Evolutionary conservation across 2,888 invertebrate species (phyloP), one percentile per base, ranked within the genome.

Genomic region (Cistogaster globosa): DNA sequence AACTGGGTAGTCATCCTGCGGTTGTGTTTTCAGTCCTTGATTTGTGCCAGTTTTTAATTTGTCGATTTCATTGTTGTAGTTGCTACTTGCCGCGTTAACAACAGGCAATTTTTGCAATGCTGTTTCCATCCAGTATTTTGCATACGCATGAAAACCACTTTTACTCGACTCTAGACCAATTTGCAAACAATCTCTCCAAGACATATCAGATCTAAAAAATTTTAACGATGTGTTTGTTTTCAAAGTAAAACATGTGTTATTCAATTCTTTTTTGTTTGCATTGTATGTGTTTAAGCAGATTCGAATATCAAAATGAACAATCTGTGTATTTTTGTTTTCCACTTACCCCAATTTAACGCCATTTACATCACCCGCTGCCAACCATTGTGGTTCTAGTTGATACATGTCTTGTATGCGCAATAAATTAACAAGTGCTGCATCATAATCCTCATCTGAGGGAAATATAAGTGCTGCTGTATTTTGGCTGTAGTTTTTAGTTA

Each of bases 331-430:
- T 63, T n/a, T 63, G 3, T 57, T 16, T 42, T 51, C 26, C 79
- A 78, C 86, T 86, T 87, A 90, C 90, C 90, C 89, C 63, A 91
- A 76, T 77, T 91, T 89, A 12, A 88, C 83, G 22, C 93, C 93
- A 84, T 92, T 90, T 71, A 94, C 92, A 75, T 92, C 89, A n/a
- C 95, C 95, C 63, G 93, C 89, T 0, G 94, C 94, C 60, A 95
- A 91, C 32, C 92, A 91, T n/a, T 92, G 89, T 0, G 94, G 93
- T 1, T 94, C 94, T 71, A 95, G 90, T 83, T 94, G 93, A 89
- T 95, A 95, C 0, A 95, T 95, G 86, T 95, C 94, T 88, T 95
- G 95, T n/a, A 95, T 92, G 51, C 94, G 89, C 71, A 92, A 69
- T 53, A 92, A 76, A 81, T 88, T 88, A 14, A 77, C 81, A 36